These are phyloP conservation scores for Eriosoma lanigerum DNA, from an alignment of 1,140 invertebrate species.

Conservation along the genomic window DNA sequence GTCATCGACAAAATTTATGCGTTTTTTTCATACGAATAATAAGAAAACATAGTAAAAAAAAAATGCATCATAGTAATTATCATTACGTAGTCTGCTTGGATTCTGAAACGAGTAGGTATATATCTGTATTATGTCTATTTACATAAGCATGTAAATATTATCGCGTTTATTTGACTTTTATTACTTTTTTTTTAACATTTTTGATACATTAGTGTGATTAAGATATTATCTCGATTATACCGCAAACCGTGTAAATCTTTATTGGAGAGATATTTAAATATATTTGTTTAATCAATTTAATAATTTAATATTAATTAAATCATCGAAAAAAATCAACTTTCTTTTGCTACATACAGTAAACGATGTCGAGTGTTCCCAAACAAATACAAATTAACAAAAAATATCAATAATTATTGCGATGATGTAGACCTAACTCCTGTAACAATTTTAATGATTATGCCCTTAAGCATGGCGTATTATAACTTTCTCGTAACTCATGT, in stretches of 20 bases:
- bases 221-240: background rate
- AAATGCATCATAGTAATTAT: too few relatives aligned
- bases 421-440: background rate
- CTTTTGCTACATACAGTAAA: background rate
- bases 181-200: too few relatives aligned
- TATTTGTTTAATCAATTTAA: too few relatives aligned
- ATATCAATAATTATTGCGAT: background rate
- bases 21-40: conserved; percentile 2
- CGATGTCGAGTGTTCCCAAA: background rate
- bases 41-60: too few relatives aligned
- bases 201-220: background rate
- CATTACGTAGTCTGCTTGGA: background rate
- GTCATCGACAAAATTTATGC: background rate
- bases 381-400: background rate
- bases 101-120: background rate
- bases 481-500: background rate
- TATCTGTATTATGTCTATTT: background rate
- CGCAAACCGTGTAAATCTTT: background rate
- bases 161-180: background rate
- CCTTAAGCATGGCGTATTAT: too few relatives aligned
- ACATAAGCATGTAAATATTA: background rate
- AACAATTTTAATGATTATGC: background rate
- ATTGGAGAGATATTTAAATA: background rate
- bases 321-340: background rate
- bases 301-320: too few relatives aligned